A percentile compares a stretch with the other conserved stretches of the same genome.
Evolutionary conservation across 2,113 vertebrate genomes (phyloP).

Genomic region (Catagonus wagneri): DNA sequence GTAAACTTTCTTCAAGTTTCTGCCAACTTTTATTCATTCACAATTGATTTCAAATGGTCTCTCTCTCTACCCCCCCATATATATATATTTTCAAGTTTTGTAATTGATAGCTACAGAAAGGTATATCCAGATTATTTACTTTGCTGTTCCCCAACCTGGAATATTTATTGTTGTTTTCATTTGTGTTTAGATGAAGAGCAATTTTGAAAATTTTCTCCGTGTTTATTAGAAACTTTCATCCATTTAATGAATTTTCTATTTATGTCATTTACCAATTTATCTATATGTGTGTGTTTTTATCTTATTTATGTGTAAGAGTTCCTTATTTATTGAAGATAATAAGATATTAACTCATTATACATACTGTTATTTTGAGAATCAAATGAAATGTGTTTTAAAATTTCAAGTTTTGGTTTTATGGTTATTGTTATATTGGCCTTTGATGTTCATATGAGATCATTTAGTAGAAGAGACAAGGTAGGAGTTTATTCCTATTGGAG

Average conservation of each 20-base stretch:
- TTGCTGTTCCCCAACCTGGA: not conserved
- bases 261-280: constrained; percentile 1
- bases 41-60: not conserved
- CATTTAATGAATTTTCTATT: constrained; percentile 40
- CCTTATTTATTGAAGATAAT: not conserved
- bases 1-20: not conserved
- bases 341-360: not conserved
- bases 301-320: constrained; percentile 9
- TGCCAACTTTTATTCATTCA: not conserved
- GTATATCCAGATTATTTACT: not conserved
- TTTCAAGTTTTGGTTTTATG: constrained; percentile 20
- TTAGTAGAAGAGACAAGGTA: not conserved
- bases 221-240: constrained; percentile 26
- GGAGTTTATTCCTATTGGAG: not conserved
- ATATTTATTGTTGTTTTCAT: constrained; percentile 16
- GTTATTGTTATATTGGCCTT: not conserved
- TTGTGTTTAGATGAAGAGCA: not conserved
- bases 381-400: constrained; percentile 16
- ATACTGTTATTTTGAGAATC: not conserved
- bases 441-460: constrained; percentile 16
- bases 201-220: not conserved
- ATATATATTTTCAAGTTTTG: constrained; percentile 6
- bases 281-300: not conserved
- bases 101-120: not conserved
- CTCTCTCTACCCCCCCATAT: not conserved